A percentile compares a stretch with the other conserved stretches of the same genome.
These are phyloP conservation scores for Xenopus petersii DNA, from an alignment of 2,797 vertebrate genomes.

Conservation along the genomic window DNA sequence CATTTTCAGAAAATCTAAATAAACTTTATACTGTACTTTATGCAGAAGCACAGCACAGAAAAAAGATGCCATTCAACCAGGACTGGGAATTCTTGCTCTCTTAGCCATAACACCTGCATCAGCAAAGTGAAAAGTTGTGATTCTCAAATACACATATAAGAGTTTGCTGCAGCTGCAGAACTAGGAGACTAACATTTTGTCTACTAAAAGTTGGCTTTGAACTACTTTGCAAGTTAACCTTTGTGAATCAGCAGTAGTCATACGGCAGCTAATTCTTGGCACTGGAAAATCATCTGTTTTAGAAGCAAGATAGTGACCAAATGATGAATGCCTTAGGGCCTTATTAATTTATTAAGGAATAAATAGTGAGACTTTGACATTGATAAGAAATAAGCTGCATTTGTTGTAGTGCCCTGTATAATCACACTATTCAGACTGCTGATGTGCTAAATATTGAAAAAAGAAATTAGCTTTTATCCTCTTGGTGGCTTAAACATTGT, in stretches of 20 bases:
- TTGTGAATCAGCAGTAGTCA: background rate
- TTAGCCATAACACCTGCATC: constrained; percentile 44
- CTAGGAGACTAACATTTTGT: background rate
- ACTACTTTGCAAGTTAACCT: constrained; percentile 11
- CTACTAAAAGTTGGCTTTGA: constrained; percentile 13
- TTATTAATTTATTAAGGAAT: background rate
- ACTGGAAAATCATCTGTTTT: background rate
- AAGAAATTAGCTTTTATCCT: background rate
- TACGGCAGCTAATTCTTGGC: too few species aligned
- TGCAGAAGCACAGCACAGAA: constrained; percentile 19
- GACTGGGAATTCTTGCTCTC: constrained; percentile 37
- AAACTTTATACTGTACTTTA: constrained; percentile 17
- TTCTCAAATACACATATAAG: constrained; percentile 40
- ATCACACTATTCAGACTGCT: background rate
- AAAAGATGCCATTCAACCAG: constrained; percentile 31
- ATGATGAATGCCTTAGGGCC: background rate
- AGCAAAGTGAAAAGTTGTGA: constrained; percentile 38
- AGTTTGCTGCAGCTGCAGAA: constrained; percentile 31
- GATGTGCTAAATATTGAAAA: background rate
- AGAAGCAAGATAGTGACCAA: background rate
- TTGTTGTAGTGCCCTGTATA: background rate
- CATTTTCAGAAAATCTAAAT: constrained; percentile 15
- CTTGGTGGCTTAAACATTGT: background rate
- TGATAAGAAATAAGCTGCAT: background rate
- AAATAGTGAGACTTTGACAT: background rate